Evolutionary conservation across 1,140 invertebrate genomes (phyloP).

Genomic region (Venturia canescens): DNA sequence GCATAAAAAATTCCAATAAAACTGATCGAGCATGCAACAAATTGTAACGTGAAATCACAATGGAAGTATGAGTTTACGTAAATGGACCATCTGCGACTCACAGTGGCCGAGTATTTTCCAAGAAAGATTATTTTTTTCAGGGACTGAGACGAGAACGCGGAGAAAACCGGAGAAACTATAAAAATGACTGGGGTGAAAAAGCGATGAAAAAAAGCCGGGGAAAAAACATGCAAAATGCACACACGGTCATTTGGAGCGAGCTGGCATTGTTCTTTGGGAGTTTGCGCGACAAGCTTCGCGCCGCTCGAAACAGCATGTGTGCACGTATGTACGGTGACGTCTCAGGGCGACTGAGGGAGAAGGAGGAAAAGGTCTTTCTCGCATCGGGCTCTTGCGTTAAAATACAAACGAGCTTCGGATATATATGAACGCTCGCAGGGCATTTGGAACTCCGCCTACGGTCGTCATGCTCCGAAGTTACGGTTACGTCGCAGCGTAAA

Average conservation of each 20-base stretch:
- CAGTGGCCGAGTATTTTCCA: background rate
- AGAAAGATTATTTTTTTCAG: background rate
- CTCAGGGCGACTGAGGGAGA: background rate
- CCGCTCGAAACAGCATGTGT: slow-evolving; percentile 20
- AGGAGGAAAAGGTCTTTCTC: slow-evolving; percentile 15
- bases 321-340: background rate
- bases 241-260: background rate
- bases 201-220: background rate
- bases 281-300: slow-evolving; percentile 18
- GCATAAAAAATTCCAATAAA: too few species aligned
- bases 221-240: slow-evolving; percentile 29
- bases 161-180: background rate
- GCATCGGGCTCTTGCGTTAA: background rate
- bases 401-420: slow-evolving; percentile 18
- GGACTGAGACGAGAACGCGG: background rate
- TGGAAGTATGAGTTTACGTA: background rate
- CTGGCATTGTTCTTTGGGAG: slow-evolving; percentile 49
- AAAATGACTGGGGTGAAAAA: slow-evolving; percentile 21
- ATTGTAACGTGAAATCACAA: too few species aligned
- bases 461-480: slow-evolving; percentile 41
- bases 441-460: slow-evolving; percentile 57
- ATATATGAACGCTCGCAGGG: slow-evolving; percentile 41
- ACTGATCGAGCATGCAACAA: too few species aligned
- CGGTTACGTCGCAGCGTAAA: background rate
- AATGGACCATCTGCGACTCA: background rate